Conservation (phyloP, 1,140 invertebrate genomes). For the Lordiphosa clarofinis region DNA sequence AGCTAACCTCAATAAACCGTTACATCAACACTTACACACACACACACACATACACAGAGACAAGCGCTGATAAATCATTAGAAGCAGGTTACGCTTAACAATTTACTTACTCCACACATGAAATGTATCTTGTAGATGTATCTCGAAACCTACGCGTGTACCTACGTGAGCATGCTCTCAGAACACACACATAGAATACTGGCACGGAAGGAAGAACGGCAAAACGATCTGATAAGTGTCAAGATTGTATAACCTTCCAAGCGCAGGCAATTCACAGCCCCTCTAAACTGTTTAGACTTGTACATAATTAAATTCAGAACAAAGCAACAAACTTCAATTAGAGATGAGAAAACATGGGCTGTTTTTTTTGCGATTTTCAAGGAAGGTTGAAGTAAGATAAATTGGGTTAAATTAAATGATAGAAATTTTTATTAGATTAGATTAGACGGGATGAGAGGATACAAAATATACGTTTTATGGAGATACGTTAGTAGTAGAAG, state of each 20-base stretch:
- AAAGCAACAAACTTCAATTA: neutral
- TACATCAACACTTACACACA: neutral
- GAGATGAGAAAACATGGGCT: conserved; percentile 1
- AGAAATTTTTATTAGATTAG: too few species aligned
- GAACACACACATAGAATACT: conserved; percentile 18
- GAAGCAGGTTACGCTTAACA: conserved; percentile 65
- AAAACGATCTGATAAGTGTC: conserved; percentile 75
- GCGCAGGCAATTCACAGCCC: conserved; percentile 6
- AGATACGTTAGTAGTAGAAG: too few species aligned
- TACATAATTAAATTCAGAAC: conserved; percentile 6
- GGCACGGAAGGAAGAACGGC: conserved; percentile 56
- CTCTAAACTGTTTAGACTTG: neutral
- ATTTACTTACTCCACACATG: conserved; percentile 71
- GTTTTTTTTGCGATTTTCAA: neutral
- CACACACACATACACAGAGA: conserved; percentile 33
- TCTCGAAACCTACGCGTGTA: conserved; percentile 61
- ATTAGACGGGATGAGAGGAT: too few species aligned
- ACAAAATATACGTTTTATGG: too few species aligned
- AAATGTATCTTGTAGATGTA: conserved; percentile 70
- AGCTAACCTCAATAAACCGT: neutral
- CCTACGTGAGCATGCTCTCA: conserved; percentile 57
- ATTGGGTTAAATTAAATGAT: too few species aligned
- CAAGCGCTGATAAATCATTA: conserved; percentile 63
- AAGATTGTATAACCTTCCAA: conserved; percentile 75
- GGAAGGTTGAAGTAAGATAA: neutral